Conservation (phyloP, 2,797 vertebrate species). For the Podarcis siculus region DNA sequence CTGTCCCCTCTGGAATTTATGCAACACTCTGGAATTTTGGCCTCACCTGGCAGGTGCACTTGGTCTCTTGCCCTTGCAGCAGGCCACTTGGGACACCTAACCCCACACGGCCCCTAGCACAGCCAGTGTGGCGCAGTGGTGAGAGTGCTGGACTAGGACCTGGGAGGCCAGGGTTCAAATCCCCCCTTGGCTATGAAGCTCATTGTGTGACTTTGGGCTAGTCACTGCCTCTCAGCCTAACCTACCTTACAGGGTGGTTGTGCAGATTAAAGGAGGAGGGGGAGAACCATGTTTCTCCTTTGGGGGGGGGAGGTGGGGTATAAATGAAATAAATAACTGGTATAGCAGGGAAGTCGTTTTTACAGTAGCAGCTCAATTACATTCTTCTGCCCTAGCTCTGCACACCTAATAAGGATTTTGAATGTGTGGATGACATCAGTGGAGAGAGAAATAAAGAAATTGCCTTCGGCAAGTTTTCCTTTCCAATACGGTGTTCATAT, state of each 20-base stretch:
- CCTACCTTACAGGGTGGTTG: no score
- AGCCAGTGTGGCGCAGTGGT: no score
- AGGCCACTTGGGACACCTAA: not conserved
- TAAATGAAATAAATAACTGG: not conserved
- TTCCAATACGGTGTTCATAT: slow-evolving; percentile 2
- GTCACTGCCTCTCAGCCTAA: no score
- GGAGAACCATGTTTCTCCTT: no score
- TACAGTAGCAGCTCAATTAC: not conserved
- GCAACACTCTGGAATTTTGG: not conserved
- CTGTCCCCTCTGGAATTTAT: not conserved
- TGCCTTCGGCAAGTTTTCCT: slow-evolving; percentile 40
- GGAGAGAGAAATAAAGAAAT: not conserved
- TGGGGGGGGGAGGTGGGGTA: no score
- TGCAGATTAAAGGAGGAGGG: no score
- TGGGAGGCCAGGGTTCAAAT: no score
- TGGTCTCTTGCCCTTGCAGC: not conserved
- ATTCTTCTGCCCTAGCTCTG: not conserved
- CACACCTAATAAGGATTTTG: not conserved
- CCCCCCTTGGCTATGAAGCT: no score
- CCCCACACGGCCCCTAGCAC: not conserved
- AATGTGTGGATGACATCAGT: not conserved
- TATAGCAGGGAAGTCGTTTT: not conserved
- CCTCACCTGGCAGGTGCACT: not conserved
- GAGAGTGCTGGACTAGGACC: no score
- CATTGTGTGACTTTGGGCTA: no score